phyloP scores from a whole-genome alignment of 1,140 invertebrate species.

The Bombus confusus region DNA sequence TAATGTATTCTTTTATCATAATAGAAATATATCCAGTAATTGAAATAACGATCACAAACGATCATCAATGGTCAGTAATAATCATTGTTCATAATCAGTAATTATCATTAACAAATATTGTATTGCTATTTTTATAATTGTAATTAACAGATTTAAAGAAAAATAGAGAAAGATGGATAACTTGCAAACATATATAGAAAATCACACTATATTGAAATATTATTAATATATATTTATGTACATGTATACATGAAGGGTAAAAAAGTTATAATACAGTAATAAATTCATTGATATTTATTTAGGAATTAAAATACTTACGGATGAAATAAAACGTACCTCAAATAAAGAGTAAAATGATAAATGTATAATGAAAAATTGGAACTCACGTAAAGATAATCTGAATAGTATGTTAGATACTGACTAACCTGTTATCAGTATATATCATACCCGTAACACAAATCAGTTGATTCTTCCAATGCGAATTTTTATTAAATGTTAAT shows the following conservation, averaged over 20 bases:
- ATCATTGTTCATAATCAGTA: not conserved
- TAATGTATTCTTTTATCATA: not conserved
- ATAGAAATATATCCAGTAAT: not conserved
- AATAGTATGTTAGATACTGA: not conserved
- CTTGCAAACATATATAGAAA: not conserved
- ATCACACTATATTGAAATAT: not conserved
- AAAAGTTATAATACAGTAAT: not conserved
- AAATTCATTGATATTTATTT: not conserved
- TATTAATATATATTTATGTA: not conserved
- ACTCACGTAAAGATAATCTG: not conserved
- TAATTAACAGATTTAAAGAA: not conserved
- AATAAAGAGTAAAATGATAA: not conserved
- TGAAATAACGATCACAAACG: not conserved
- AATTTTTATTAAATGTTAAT: constrained; percentile 7
- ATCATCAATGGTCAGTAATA: not conserved
- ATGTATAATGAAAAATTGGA: not conserved
- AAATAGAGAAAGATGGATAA: not conserved
- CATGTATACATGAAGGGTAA: not conserved
- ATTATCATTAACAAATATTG: not conserved
- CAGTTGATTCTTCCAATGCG: not conserved
- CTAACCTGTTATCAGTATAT: constrained; percentile 33
- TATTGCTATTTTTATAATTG: not conserved
- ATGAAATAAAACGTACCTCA: not conserved
- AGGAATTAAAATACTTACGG: not conserved
- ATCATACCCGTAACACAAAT: constrained; percentile 26